phyloP scores from a whole-genome alignment of 2,113 vertebrate genomes.

The Phoxinus phoxinus region DNA sequence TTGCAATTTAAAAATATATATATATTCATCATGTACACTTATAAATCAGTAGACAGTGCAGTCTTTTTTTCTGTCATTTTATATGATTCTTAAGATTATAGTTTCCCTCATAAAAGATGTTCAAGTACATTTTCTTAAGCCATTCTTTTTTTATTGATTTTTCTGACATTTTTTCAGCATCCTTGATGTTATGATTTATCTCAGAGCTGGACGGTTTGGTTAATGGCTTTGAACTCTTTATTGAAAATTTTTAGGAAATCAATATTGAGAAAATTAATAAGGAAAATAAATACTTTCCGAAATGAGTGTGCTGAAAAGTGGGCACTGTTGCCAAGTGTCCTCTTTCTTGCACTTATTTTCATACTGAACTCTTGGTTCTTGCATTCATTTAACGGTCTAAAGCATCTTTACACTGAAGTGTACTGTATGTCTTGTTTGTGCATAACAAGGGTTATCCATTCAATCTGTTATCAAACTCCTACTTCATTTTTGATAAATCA shows the following conservation, averaged over 20 bases:
- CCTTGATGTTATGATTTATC: background rate
- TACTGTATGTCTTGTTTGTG: background rate
- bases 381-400: background rate
- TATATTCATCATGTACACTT: background rate
- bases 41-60: background rate
- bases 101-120: background rate
- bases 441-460: background rate
- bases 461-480: background rate
- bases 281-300: background rate
- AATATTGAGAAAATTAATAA: background rate
- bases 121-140: background rate
- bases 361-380: background rate
- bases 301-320: background rate
- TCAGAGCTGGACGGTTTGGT: background rate
- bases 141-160: background rate
- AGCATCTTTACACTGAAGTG: background rate
- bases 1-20: background rate
- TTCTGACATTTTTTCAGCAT: background rate
- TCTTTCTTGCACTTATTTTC: background rate
- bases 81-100: background rate
- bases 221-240: background rate
- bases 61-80: background rate
- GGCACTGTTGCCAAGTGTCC: background rate
- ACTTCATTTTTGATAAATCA: background rate
- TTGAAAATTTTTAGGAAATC: background rate